phyloP scores from a whole-genome alignment of 2,113 vertebrate genomes.

The Cavia aperea region DNA sequence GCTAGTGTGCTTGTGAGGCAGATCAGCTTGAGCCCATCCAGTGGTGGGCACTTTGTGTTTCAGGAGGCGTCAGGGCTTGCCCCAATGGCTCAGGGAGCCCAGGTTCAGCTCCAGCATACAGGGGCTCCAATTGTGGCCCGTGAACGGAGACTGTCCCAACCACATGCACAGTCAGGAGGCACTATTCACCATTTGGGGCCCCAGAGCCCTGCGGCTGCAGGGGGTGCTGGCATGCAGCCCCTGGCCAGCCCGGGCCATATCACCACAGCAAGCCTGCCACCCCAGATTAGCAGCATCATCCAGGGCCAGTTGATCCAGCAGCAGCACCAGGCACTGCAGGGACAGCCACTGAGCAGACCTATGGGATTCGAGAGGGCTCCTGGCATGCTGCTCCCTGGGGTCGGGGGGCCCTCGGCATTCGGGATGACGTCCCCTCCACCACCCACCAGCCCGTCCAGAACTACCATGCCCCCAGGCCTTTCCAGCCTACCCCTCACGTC shows the following conservation, averaged over 20 bases:
- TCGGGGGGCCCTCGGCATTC: conserved; percentile 78
- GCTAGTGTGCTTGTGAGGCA: conserved; percentile 84
- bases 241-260: conserved; percentile 84
- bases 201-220: conserved; percentile 84
- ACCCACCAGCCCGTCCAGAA: conserved; percentile 89
- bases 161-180: conserved; percentile 81
- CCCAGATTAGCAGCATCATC: conserved; percentile 89
- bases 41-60: conserved; percentile 84
- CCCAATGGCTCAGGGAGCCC: conserved; percentile 84
- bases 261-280: conserved; percentile 85
- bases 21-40: conserved; percentile 81
- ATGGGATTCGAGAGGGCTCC: conserved; percentile 80
- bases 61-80: conserved; percentile 87
- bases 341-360: conserved; percentile 67
- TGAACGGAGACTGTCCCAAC: conserved; percentile 75
- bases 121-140: conserved; percentile 71
- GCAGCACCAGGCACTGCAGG: conserved; percentile 69
- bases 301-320: conserved; percentile 85
- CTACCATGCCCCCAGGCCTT: conserved; percentile 80
- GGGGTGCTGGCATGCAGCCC: conserved; percentile 74
- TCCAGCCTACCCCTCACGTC: conserved; percentile 81
- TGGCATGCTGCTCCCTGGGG: conserved; percentile 76
- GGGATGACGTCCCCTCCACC: conserved; percentile 85
- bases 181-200: conserved; percentile 87
- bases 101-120: conserved; percentile 78